These are phyloP conservation scores for Lithophane socia DNA, from an alignment of 2,888 invertebrate species.

Conservation along the genomic window DNA sequence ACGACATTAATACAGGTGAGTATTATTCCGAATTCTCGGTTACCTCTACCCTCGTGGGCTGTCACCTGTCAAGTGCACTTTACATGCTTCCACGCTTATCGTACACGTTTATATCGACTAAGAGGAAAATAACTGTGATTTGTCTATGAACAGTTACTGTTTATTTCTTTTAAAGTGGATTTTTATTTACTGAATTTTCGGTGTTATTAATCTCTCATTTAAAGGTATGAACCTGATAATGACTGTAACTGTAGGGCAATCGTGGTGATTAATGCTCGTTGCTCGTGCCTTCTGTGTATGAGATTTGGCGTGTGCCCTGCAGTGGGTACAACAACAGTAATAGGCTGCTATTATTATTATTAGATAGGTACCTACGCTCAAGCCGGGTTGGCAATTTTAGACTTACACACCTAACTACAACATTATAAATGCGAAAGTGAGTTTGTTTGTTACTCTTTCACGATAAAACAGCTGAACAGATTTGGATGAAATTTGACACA, in stretches of 20 bases:
- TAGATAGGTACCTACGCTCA: too few species aligned
- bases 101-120: conserved; percentile 6
- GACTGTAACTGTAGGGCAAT: neutral
- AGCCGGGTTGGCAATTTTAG: too few species aligned
- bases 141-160: conserved; percentile 13
- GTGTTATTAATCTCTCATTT: neutral
- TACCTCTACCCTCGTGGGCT: conserved; percentile 41
- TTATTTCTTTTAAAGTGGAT: conserved; percentile 21
- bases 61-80: conserved; percentile 47
- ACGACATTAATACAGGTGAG: conserved; percentile 21
- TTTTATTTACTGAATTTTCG: conserved; percentile 2
- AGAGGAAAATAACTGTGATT: conserved; percentile 25
- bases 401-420: too few species aligned
- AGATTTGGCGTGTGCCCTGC: too few species aligned
- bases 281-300: too few species aligned
- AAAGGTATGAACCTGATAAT: neutral
- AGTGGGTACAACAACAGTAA: too few species aligned
- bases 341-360: too few species aligned
- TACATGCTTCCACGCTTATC: conserved; percentile 18
- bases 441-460: too few species aligned
- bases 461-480: too few species aligned
- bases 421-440: too few species aligned
- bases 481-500: too few species aligned
- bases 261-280: too few species aligned
- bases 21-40: conserved; percentile 32